A percentile compares a stretch with the other conserved stretches of the same genome.
Evolutionary conservation across 2,888 invertebrate genomes (phyloP).

Genomic region (Eupithecia centaureata): DNA sequence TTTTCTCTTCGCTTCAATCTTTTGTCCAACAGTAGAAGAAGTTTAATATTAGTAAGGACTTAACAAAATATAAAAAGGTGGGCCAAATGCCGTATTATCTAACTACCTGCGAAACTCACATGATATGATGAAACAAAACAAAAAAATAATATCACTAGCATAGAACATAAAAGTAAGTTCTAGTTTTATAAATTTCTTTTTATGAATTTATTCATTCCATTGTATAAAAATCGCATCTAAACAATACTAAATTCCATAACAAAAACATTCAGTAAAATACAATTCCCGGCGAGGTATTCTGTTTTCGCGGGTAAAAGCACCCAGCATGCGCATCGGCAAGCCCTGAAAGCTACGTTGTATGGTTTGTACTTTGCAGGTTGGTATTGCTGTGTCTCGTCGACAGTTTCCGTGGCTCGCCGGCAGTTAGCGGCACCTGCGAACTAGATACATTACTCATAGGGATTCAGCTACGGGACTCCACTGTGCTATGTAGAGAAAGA

Average conservation of each 20-base stretch:
- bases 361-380: no score
- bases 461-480: slow-evolving; percentile 21
- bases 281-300: slow-evolving; percentile 25
- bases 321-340: slow-evolving; percentile 51
- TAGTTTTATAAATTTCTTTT: neutral
- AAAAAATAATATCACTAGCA: neutral
- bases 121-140: no score
- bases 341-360: slow-evolving; percentile 57
- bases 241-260: slow-evolving; percentile 11
- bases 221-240: slow-evolving; percentile 9
- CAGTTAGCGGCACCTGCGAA: slow-evolving; percentile 64
- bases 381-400: slow-evolving; percentile 47
- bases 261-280: slow-evolving; percentile 26
- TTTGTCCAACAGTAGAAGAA: no score
- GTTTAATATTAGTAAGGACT: no score
- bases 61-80: no score
- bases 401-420: slow-evolving; percentile 57
- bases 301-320: slow-evolving; percentile 49
- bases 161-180: neutral
- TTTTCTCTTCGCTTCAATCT: no score
- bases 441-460: slow-evolving; percentile 32
- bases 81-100: no score
- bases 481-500: neutral
- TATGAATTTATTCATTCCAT: slow-evolving; percentile 2
- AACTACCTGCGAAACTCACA: no score